Conservation (phyloP, 2,888 invertebrate genomes). For the Melikaiella ostensackeni region DNA sequence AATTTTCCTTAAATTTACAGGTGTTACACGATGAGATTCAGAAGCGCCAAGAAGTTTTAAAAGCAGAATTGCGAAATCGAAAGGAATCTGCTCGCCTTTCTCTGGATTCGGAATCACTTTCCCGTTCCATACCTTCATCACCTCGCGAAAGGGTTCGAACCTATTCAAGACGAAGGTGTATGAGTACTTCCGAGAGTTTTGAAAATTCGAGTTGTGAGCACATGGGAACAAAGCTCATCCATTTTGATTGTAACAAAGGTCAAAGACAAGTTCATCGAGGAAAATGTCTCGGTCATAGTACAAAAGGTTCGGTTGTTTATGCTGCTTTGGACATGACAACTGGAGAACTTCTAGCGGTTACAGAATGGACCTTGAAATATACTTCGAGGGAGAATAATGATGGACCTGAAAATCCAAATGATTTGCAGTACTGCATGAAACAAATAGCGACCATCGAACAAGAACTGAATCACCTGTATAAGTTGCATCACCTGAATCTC, state of each 20-base stretch:
- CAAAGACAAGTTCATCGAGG: constrained; percentile 85
- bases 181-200: constrained; percentile 80
- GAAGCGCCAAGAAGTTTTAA: constrained; percentile 87
- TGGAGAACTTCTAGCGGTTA: constrained; percentile 85
- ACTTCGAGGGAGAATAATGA: constrained; percentile 50
- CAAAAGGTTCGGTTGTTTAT: constrained; percentile 86
- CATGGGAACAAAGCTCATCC: constrained; percentile 79
- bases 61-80: constrained; percentile 82
- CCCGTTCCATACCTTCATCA: constrained; percentile 70
- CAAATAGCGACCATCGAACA: constrained; percentile 86
- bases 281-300: constrained; percentile 87
- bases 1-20: constrained; percentile 67
- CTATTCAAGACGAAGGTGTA: constrained; percentile 73
- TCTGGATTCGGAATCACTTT: constrained; percentile 59
- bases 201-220: constrained; percentile 80
- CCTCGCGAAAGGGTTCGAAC: constrained; percentile 70
- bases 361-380: constrained; percentile 85
- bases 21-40: constrained; percentile 87
- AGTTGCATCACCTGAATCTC: constrained; percentile 85
- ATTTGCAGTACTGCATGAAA: constrained; percentile 77
- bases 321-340: constrained; percentile 86
- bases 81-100: constrained; percentile 67
- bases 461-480: constrained; percentile 85
- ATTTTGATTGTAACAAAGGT: constrained; percentile 79
- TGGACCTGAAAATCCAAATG: constrained; percentile 51